Conservation (phyloP, 2,797 vertebrate genomes). For the Thripadectes ignobilis region DNA sequence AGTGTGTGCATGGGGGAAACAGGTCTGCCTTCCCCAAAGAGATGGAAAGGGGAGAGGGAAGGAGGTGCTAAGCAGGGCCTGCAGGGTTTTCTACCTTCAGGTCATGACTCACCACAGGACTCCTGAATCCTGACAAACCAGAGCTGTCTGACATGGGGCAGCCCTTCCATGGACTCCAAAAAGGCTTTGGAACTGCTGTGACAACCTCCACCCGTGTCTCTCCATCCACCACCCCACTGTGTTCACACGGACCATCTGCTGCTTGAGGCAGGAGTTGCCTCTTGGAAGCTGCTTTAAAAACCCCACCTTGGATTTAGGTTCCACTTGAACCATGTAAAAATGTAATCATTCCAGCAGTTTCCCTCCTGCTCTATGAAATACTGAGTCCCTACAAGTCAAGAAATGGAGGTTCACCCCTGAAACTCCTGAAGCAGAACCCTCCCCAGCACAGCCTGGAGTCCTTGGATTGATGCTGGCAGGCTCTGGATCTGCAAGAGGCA, state of each 20-base stretch:
- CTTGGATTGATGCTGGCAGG: not conserved
- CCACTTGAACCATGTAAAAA: not conserved
- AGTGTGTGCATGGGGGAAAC: fast-evolving
- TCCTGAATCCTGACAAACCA: not conserved
- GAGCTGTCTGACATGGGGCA: not conserved
- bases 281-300: not conserved
- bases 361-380: not conserved
- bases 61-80: not conserved
- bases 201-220: fast-evolving
- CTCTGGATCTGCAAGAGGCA: not conserved
- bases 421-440: not conserved
- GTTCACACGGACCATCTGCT: not conserved
- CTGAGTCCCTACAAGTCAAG: not conserved
- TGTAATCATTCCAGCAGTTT: not conserved
- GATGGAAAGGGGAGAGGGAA: not conserved
- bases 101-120: not conserved
- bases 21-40: not conserved
- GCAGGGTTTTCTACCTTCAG: not conserved
- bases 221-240: not conserved
- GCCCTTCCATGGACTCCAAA: not conserved
- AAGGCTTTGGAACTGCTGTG: not conserved
- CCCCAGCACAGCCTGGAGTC: not conserved
- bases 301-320: not conserved
- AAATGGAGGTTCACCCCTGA: not conserved
- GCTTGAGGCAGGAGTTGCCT: not conserved